Conservation (phyloP, 2,888 invertebrate species). For the Melinopterus prodromus region DNA sequence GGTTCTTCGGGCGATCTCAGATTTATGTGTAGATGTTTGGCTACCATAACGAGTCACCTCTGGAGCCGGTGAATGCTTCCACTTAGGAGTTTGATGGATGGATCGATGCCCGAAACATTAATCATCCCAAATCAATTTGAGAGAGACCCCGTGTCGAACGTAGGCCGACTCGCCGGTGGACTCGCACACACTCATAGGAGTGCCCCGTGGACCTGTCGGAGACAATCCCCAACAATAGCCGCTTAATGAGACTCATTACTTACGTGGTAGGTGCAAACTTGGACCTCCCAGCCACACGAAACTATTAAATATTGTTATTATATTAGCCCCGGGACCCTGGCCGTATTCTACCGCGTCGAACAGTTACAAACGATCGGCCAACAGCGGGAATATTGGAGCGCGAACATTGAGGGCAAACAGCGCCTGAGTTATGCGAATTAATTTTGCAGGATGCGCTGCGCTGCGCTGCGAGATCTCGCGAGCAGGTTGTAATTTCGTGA, state of each 20-base stretch:
- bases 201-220: slow-evolving; percentile 42
- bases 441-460: neutral
- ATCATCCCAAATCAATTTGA: slow-evolving; percentile 59
- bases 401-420: neutral
- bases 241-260: slow-evolving; percentile 54
- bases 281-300: slow-evolving; percentile 26
- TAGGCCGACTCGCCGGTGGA: slow-evolving; percentile 32
- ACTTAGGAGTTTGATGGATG: slow-evolving; percentile 57
- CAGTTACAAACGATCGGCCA: slow-evolving; percentile 4
- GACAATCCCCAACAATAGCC: slow-evolving; percentile 53
- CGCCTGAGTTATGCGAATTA: neutral
- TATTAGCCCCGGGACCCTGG: neutral
- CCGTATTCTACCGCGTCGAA: neutral
- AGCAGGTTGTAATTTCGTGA: neutral
- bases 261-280: slow-evolving; percentile 35
- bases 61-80: slow-evolving; percentile 52
- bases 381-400: neutral
- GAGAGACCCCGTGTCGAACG: slow-evolving; percentile 32
- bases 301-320: slow-evolving; percentile 4
- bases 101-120: slow-evolving; percentile 54
- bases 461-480: neutral
- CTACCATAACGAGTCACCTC: slow-evolving; percentile 36
- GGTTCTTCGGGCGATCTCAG: neutral
- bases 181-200: slow-evolving; percentile 24
- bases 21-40: slow-evolving; percentile 4